Base-by-base conservation (phyloP, 92 coral and sea anemone genomes). In the Hydrozoanthus gracilis region DNA sequence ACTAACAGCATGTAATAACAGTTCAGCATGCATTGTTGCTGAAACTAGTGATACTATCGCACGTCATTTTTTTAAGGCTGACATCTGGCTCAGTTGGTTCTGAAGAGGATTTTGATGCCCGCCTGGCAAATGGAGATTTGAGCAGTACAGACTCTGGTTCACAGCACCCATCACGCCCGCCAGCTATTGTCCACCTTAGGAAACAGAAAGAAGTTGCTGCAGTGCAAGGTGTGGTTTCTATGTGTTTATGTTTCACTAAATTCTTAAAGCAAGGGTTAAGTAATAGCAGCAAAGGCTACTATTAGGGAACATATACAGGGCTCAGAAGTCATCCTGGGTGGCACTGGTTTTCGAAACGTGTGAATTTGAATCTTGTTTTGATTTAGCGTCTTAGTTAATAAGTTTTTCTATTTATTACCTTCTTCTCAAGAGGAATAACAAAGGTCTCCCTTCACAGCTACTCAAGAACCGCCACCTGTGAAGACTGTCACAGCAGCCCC, bases 171-270 rank as follows among this genome's bases (percentile, higher is more conserved):
- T 51, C 64, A 7, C 76, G 82, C 35, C 88, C 93, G 18, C 98
- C 98, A 17, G 98, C 98, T 44, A 79, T 94, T 89, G 91, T 87
- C 17, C 98, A 94, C 71, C 92, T 94, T 27, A 90, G 91, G 83
- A 90, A 89, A 47, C 95, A 94, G 73, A 94, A 94, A 61, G 92
- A 93, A n/a, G 89, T 92, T 77, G 98, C 98, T 52, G 98, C 93
- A 48, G 83, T 94, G 51, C 95, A 94, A 92, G 98, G 98, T 93
- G 67, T 16, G 51, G 39, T 10, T 18, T 16, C n/a, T 68, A 2
- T 27, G 39, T 27, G 39, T 27, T 27, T 27, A 0, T 0, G 39
- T 27, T 0, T 27, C 0, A 27, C 39, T 27, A 0, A 2, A 27
- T 27, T 27, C 39, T 27, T 27, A 27, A 27, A 27, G 39, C 0